Conservation (phyloP, 2,797 vertebrate species). For the Sebastes baramenuke region DNA sequence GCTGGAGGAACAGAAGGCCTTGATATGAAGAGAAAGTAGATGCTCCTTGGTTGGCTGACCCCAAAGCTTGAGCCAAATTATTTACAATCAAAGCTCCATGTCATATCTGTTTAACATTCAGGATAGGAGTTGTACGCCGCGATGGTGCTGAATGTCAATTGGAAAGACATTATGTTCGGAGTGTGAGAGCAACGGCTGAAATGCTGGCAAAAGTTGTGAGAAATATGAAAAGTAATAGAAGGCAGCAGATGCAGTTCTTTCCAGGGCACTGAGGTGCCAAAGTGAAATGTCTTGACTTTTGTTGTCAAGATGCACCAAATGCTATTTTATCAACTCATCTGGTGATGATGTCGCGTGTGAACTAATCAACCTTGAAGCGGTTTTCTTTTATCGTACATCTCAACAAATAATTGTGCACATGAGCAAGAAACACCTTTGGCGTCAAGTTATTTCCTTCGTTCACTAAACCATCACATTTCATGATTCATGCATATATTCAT, state of each 20-base stretch:
- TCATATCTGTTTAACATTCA: conserved; percentile 83
- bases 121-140: conserved; percentile 51
- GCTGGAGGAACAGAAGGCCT: conserved; percentile 81
- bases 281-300: conserved; percentile 71
- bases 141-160: conserved; percentile 75
- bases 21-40: conserved; percentile 76
- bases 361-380: conserved; percentile 49
- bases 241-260: conserved; percentile 67
- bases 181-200: conserved; percentile 21
- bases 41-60: conserved; percentile 71
- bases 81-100: conserved; percentile 80
- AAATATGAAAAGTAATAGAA: conserved; percentile 58
- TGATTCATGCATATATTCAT: conserved; percentile 58
- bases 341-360: neutral
- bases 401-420: conserved; percentile 12
- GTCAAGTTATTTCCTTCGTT: conserved; percentile 19
- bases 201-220: conserved; percentile 43
- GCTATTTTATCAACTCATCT: conserved; percentile 55
- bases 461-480: conserved; percentile 25
- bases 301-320: conserved; percentile 71
- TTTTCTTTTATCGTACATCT: conserved; percentile 30
- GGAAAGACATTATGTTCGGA: conserved; percentile 40
- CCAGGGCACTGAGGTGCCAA: conserved; percentile 38
- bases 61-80: conserved; percentile 78
- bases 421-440: neutral